Percentiles rank a stretch among this genome's conserved stretches.
Evolutionary conservation across 2,113 vertebrate species (phyloP).

Genomic region (Cololabis saira): DNA sequence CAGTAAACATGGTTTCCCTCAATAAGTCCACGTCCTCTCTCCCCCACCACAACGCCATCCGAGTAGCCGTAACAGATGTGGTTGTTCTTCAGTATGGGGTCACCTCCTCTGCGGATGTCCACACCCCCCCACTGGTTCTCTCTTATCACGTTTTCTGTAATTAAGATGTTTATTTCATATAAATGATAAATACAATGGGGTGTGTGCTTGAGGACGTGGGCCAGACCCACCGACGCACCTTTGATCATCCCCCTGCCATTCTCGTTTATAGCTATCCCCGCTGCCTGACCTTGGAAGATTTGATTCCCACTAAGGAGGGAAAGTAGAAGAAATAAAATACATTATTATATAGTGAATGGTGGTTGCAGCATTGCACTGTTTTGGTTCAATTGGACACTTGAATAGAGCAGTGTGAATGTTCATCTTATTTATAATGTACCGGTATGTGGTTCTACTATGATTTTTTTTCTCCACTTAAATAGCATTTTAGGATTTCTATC

Average conservation of each 20-base stretch:
- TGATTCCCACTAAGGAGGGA: constrained; percentile 88
- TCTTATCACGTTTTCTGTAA: constrained; percentile 88
- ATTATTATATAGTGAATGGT: neutral
- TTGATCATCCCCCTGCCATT: constrained; percentile 91
- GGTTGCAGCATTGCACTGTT: neutral
- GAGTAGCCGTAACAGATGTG: constrained; percentile 91
- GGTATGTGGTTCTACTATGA: neutral
- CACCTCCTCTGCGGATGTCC: constrained; percentile 88
- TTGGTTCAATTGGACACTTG: neutral
- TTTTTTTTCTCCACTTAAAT: neutral
- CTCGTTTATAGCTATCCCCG: constrained; percentile 92
- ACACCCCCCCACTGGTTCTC: constrained; percentile 93
- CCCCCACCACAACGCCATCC: constrained; percentile 89
- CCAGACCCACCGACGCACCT: constrained; percentile 71
- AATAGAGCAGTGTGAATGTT: neutral
- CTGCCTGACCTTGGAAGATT: constrained; percentile 92
- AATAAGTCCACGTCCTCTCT: constrained; percentile 88
- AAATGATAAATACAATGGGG: neutral
- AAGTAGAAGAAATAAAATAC: neutral
- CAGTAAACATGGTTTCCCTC: constrained; percentile 92
- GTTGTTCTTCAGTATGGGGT: constrained; percentile 89
- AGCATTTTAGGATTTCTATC: too few relatives aligned
- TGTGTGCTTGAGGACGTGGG: neutral
- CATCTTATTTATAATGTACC: neutral
- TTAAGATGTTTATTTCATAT: neutral